These are phyloP conservation scores for Popillia japonica DNA, from an alignment of 1,140 invertebrate genomes.

Conservation along the genomic window DNA sequence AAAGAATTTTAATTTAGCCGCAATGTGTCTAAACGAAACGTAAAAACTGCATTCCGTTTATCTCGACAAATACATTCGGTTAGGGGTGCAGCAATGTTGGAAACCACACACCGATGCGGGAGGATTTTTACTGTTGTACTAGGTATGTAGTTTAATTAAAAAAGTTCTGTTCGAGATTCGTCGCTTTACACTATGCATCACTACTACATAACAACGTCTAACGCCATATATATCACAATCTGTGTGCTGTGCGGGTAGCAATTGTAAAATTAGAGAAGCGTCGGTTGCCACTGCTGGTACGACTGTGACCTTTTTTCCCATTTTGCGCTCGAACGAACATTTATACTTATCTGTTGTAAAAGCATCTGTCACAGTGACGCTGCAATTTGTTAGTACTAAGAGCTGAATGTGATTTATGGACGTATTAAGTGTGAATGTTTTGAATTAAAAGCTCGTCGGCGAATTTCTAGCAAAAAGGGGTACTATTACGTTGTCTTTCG, in stretches of 20 bases:
- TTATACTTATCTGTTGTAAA: conserved; percentile 17
- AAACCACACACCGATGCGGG: neutral
- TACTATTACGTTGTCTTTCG: neutral
- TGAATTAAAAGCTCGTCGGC: neutral
- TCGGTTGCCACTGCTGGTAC: neutral
- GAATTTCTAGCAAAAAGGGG: neutral
- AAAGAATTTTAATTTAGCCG: conserved; percentile 23
- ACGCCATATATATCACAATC: conserved; percentile 12
- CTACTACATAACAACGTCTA: neutral
- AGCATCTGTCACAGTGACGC: conserved; percentile 27
- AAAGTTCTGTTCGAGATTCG: neutral
- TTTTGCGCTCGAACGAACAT: neutral
- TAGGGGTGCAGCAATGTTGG: neutral
- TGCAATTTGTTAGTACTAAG: neutral
- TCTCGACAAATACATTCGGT: neutral
- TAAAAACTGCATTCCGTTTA: neutral
- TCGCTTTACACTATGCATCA: neutral
- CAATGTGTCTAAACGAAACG: conserved; percentile 1
- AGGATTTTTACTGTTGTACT: neutral
- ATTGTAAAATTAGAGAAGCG: neutral
- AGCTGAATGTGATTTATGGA: conserved; percentile 20
- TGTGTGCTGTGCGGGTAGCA: neutral
- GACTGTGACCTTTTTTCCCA: neutral
- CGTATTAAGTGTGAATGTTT: neutral
- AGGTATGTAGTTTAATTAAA: conserved; percentile 22